These are phyloP conservation scores for Cheilosia urbana DNA, from an alignment of 2,888 invertebrate genomes.

Conservation along the genomic window DNA sequence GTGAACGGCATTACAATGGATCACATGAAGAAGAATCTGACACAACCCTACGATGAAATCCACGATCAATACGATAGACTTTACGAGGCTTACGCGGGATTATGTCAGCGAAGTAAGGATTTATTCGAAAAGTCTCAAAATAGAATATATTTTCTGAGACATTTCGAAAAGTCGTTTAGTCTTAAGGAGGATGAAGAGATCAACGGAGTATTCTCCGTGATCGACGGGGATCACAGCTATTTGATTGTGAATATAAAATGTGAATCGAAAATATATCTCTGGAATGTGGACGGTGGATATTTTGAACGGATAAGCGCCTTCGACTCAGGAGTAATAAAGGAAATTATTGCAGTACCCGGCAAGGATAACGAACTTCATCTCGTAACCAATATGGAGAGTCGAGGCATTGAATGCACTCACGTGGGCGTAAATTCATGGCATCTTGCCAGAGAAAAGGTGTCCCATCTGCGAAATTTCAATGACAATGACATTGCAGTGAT, in stretches of 20 bases:
- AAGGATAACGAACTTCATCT: constrained; percentile 80
- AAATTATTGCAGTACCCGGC: constrained; percentile 82
- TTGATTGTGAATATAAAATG: constrained; percentile 83
- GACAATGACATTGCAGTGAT: constrained; percentile 77
- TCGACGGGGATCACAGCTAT: constrained; percentile 53
- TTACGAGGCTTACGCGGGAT: constrained; percentile 76
- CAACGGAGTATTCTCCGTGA: constrained; percentile 76
- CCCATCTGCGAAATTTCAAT: constrained; percentile 53
- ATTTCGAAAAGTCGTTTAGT: constrained; percentile 83
- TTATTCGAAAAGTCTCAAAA: constrained; percentile 79
- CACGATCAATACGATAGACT: constrained; percentile 74
- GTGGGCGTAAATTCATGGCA: constrained; percentile 79
- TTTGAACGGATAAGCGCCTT: constrained; percentile 80
- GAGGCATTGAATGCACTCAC: constrained; percentile 76
- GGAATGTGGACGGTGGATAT: constrained; percentile 79
- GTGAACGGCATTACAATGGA: constrained; percentile 49
- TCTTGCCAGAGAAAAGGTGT: constrained; percentile 66
- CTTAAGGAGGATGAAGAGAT: constrained; percentile 54
- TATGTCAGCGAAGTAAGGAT: constrained; percentile 80
- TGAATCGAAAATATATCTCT: constrained; percentile 83
- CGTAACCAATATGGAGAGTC: constrained; percentile 78
- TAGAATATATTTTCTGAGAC: constrained; percentile 84
- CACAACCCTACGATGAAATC: constrained; percentile 59
- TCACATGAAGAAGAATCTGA: constrained; percentile 73
- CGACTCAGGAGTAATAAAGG: constrained; percentile 84